Evolutionary conservation across 2,888 invertebrate genomes (phyloP).

Genomic region (Brenthis ino): DNA sequence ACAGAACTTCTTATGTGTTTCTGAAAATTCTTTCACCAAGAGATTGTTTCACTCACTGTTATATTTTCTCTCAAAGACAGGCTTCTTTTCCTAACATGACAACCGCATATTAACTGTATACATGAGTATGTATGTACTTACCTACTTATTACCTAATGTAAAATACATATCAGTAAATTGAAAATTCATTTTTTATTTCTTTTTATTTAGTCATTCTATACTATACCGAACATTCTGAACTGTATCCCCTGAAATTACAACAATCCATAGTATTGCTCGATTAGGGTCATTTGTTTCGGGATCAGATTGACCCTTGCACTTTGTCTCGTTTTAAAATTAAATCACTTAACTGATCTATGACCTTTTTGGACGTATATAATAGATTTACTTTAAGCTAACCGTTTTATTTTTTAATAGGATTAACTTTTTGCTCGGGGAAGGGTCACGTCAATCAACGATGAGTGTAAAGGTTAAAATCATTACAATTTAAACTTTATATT

Average conservation of each 20-base stretch:
- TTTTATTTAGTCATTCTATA: neutral
- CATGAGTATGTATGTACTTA: too few relatives aligned
- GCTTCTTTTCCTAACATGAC: too few relatives aligned
- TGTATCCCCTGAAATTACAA: neutral
- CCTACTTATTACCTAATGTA: too few relatives aligned
- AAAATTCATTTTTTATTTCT: too few relatives aligned
- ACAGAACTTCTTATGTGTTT: too few relatives aligned
- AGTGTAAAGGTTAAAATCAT: slow-evolving; percentile 13
- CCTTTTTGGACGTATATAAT: slow-evolving; percentile 4
- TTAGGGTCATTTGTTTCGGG: slow-evolving; percentile 7
- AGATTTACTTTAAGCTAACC: slow-evolving; percentile 3
- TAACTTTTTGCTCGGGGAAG: slow-evolving; percentile 5
- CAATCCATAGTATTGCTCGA: slow-evolving; percentile 9
- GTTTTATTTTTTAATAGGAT: slow-evolving; percentile 10
- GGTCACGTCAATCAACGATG: slow-evolving; percentile 17
- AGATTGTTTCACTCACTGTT: too few relatives aligned
- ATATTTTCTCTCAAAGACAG: too few relatives aligned
- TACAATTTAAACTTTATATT: slow-evolving; percentile 6
- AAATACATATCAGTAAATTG: too few relatives aligned
- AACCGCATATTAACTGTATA: too few relatives aligned
- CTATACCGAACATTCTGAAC: slow-evolving; percentile 4
- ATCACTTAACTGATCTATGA: slow-evolving; percentile 5
- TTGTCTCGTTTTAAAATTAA: slow-evolving; percentile 4
- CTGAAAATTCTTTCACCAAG: too few relatives aligned
- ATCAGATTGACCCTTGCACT: slow-evolving; percentile 5